These are phyloP conservation scores for Parambassis ranga DNA, from an alignment of 2,797 vertebrate species.

Conservation along the genomic window DNA sequence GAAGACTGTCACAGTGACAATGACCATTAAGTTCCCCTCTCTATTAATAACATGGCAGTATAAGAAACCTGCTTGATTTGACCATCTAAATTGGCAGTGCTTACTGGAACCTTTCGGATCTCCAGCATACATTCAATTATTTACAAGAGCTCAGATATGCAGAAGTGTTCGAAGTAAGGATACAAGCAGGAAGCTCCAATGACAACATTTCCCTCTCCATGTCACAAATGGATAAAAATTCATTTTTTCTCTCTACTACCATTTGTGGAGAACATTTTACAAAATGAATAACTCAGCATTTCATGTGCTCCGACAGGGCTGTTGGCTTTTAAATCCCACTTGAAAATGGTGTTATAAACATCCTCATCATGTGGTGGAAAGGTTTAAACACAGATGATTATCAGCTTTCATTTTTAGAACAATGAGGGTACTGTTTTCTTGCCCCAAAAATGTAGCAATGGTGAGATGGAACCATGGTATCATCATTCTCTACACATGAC, in stretches of 20 bases:
- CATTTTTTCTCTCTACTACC: too few species aligned
- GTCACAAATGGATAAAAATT: too few species aligned
- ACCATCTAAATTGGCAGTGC: background rate
- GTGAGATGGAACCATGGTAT: constrained; percentile 14
- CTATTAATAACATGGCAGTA: constrained; percentile 44
- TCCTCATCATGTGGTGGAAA: constrained; percentile 44
- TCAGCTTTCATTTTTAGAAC: constrained; percentile 38
- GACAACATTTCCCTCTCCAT: background rate
- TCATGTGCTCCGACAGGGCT: constrained; percentile 6
- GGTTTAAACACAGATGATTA: constrained; percentile 51
- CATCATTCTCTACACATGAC: constrained; percentile 10
- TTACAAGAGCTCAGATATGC: constrained; percentile 18
- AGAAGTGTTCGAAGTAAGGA: constrained; percentile 1
- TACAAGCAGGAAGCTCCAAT: constrained; percentile 1
- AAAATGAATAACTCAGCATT: background rate
- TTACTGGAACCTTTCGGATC: constrained; percentile 3
- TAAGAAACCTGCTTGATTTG: constrained; percentile 7
- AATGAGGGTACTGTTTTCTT: constrained; percentile 63
- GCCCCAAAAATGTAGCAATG: constrained; percentile 25
- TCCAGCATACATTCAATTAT: constrained; percentile 19
- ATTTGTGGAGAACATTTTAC: background rate
- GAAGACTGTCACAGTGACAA: constrained; percentile 52
- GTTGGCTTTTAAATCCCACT: background rate
- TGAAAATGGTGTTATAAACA: constrained; percentile 21
- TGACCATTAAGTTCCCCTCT: constrained; percentile 38